Base-by-base conservation (phyloP, 2,797 vertebrate genomes). In the Eulemur rubriventer region DNA sequence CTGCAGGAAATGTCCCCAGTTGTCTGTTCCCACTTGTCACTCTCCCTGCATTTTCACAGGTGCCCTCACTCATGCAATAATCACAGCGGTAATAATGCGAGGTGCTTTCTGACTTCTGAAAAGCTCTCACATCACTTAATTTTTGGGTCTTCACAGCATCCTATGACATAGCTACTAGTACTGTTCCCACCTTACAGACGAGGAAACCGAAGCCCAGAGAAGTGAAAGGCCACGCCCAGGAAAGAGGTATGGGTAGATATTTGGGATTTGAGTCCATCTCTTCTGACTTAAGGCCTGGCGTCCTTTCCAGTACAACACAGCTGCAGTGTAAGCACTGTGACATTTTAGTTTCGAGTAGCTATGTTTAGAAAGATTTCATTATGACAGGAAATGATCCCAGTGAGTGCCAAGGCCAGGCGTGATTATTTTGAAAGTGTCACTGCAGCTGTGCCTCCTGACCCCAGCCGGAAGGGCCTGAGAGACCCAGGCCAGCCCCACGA, bases 321-420 rank as follows among this genome's bases (percentile, higher is more conserved):
- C 88, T 79, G 92, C 50, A 3, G 0, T 2, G 0, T 50, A 12
- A 65, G 26, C 2, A 0, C 76, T 10, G 33, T 14, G 90, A 85
- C 80, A 52, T 65, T 85, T 46, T 69, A 59, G 84, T 41, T 48
- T 55, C 24, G 14, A 0, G 30, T 1, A 43, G 72, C 92, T 89
- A 79, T 88, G 84, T 96, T 96, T 92, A 78, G 89, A 96, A 96
- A 85, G 96, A 50, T 55, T 85, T 95, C 80, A 80, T 91, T 89
- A 92, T 18, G 82, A 79, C 41, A 72, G 95, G 91, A 96, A 91
- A 55, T 72, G 90, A 88, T 59, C 79, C 82, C 80, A 33, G 1
- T 3, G 48, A 33, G n/a, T 12, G 41, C 6, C 67, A 67, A 63
- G 43, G 87, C 18, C 85, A n/a, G 41, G 70, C 6, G 0, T 35